Base-by-base conservation (phyloP, 2,888 invertebrate species). In the Eupeodes luniger region DNA sequence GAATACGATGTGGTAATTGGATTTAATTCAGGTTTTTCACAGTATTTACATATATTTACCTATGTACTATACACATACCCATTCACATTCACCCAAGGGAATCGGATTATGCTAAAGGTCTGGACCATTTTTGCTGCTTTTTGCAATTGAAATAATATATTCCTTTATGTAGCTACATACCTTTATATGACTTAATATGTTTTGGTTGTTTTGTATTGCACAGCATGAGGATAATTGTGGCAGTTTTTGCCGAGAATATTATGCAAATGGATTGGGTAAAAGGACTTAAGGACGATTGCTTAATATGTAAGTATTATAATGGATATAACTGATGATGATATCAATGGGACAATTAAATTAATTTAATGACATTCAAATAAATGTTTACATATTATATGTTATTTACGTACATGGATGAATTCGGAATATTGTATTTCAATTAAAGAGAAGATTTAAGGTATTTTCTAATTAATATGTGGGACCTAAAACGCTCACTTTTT, bases 41-140 rank as follows among this genome's bases (percentile, higher is more conserved):
- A 47, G 51, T 78, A 83, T 70, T 82, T 70, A 57, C 53, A 49
- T 40, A 40, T 40, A 40, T 40, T 5, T 40, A 40, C 40, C 40
- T 40, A 7, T 40, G 40, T 9, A 40, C 40, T 40, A 40, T 40
- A 4, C 40, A 40, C 40, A 40, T 40, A 40, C 40, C 40, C 9
- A 7, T 9, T 40, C 6, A 40, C 40, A 40, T 40, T 7, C 40
- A 40, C 78, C 16, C 72, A 44, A 44, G 72, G 72, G 77, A 59
- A 53, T 72, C 14, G 70, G 57, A 64, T 75, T 70, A 80, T 80
- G 80, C 64, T 85, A 76, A 81, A 74, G 81, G 70, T 70, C 75
- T 76, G 55, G 19, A 11, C 62, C 44, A 14, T 16, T 64, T 34
- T 49, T 66, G 12, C 16, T 66, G n/a, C 16, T 51, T 64, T 27